A percentile compares a stretch with the other conserved stretches of the same genome.
Evolutionary conservation across 2,888 invertebrate species (phyloP).

Genomic region (Syrphus vitripennis): DNA sequence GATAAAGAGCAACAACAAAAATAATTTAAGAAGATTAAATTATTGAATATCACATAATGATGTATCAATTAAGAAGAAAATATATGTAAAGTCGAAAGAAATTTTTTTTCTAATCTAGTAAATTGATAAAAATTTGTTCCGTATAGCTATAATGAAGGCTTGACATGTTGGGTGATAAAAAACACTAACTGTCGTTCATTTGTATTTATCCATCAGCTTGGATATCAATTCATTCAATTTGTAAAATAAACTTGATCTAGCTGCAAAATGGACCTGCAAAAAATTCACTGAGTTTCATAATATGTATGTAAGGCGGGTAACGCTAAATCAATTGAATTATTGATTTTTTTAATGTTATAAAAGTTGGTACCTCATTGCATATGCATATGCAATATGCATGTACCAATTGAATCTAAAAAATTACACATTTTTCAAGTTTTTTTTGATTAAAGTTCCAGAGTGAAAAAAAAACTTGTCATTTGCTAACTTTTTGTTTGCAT

Average conservation of each 20-base stretch:
- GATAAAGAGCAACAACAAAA: slow-evolving; percentile 30
- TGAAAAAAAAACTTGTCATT: no score
- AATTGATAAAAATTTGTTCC: slow-evolving; percentile 35
- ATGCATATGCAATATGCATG: no score
- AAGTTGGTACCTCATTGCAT: no score
- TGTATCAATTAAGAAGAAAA: slow-evolving; percentile 55
- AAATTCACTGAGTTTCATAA: background rate
- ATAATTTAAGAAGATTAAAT: slow-evolving; percentile 60
- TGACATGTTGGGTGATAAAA: background rate
- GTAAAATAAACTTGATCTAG: background rate
- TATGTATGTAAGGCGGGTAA: background rate
- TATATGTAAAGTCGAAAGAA: slow-evolving; percentile 30
- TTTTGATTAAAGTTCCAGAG: no score
- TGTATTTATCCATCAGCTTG: background rate
- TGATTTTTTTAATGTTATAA: no score
- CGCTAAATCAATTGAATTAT: slow-evolving; percentile 2
- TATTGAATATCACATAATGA: slow-evolving; percentile 59
- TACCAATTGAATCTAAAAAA: no score
- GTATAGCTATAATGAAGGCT: background rate
- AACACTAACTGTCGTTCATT: background rate
- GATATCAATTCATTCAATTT: slow-evolving; percentile 41
- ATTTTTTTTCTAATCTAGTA: slow-evolving; percentile 42
- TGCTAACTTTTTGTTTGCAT: no score
- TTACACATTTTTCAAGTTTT: no score
- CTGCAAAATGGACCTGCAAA: background rate